Base-by-base conservation (phyloP, 2,888 invertebrate genomes). In the Oligia strigilis region DNA sequence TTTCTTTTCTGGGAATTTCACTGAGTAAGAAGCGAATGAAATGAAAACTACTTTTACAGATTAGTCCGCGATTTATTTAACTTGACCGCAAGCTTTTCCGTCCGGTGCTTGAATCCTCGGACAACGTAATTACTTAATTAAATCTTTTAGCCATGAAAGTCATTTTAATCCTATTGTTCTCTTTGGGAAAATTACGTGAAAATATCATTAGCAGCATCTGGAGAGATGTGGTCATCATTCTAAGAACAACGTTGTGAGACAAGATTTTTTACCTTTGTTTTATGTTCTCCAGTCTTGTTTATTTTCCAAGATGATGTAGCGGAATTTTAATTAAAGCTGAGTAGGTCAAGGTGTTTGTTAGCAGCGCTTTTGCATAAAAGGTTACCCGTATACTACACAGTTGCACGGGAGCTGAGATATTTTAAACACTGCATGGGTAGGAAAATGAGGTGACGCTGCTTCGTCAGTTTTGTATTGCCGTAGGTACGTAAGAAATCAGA, bases 301-400 rank as follows among this genome's bases (percentile, higher is more conserved):
- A 80, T 86, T 72, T 82, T 70, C n/a, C 8, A 29, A 75, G 74
- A 72, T 79, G 69, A 75, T 78, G 78, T 76, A 55, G 81, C 69
- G n/a, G 43, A 77, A 75, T 89, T 89, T 89, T 82, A 89, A 88
- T 89, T 84, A 89, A 86, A 83, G 14, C 70, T 55, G 75, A 85
- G 81, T 85, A 69, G 90, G 87, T 85, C 87, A 87, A 88, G 80
- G 86, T 80, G 66, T 69, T 58, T 76, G 76, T 81, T 84, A 80
- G 76, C 70, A 75, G 69, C 55, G 52, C 72, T 85, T 88, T 81
- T 75, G 60, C 86, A 74, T 75, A 77, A 82, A 80, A 87, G 67
- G 62, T 82, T 77, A 46, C 67, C 77, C n/a, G 67, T 23, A 17
- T 76, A 76, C 77, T 72, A 81, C 64, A 70, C 73, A 72, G 78